Evolutionary conservation across 1,140 invertebrate species (phyloP), one percentile per base, ranked within the genome.

Genomic region (Dendroctonus ponderosae): DNA sequence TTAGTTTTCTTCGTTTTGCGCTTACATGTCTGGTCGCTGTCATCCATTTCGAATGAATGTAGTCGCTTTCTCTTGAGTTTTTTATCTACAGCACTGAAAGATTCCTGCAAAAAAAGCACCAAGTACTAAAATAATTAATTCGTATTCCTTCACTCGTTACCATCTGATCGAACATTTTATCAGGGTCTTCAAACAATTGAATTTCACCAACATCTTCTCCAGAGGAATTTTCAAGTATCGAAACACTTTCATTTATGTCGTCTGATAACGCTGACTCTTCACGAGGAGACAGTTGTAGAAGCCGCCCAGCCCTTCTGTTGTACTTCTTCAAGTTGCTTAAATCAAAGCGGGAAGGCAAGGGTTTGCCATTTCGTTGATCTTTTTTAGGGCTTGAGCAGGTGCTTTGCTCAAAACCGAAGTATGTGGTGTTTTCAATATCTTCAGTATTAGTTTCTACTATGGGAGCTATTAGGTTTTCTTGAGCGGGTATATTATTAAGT

Each of bases 341-440:
- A 51, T 67, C 58, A 46, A 67, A 67, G 11, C 65, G 40, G 6
- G 9, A 43, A 37, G 65, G 65, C 12, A 56, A 46, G 12, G 49
- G 50, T 15, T n/a, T 14, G 26, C 42, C n/a, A 38, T 68, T 48
- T 42, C 44, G 37, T 0, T 60, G 38, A 39, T 62, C 40, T 46
- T 53, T 9, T 60, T 48, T n/a, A 15, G 26, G 14, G 9, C 37
- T 50, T 41, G 38, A 42, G 5, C 53, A 37, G 14, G 43, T 14
- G 37, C 39, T 42, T 7, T 65, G 44, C 37, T 62, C 58, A 60
- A 69, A 69, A n/a, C 67, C 67, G 49, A 71, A 71, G 44, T 66
- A 53, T 48, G 66, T 54, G 11, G 43, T 15, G 39, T 48, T 53
- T 50, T 38, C 7, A 57, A 43, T 38, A 15, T 9, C 12, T 37